Conservation (phyloP, 2,888 invertebrate genomes). For the Lasius fuliginosus region DNA sequence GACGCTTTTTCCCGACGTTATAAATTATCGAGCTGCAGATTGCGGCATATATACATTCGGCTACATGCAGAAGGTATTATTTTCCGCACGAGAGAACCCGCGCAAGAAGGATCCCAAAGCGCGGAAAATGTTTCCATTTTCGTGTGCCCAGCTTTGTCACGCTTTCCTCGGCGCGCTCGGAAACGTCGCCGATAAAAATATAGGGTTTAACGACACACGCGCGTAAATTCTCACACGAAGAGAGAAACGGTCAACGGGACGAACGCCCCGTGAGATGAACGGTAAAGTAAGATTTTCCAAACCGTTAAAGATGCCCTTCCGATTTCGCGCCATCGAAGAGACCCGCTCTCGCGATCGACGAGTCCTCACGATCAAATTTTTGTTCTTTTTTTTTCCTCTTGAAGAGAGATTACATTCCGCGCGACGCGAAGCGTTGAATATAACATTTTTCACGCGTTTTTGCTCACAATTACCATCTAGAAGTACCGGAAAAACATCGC, state of each 20-base stretch:
- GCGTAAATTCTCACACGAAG: not conserved
- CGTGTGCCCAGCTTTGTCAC: constrained; percentile 20
- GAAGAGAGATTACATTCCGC: not conserved
- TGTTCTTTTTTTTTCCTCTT: not conserved
- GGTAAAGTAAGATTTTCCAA: not conserved
- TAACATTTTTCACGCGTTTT: constrained; percentile 29
- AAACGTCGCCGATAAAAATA: constrained; percentile 32
- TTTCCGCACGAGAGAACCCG: constrained; percentile 37
- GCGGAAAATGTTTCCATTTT: constrained; percentile 34
- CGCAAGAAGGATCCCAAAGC: not conserved
- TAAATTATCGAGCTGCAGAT: constrained; percentile 41
- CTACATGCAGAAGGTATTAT: constrained; percentile 20
- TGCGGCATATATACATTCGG: constrained; percentile 14
- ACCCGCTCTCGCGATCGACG: not conserved
- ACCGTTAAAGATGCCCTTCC: constrained; percentile 10
- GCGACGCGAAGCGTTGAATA: not conserved
- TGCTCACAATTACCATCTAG: constrained; percentile 36
- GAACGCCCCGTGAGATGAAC: not conserved
- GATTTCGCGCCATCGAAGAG: not conserved
- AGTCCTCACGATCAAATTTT: not conserved
- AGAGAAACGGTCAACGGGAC: not conserved
- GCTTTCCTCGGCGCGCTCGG: not conserved
- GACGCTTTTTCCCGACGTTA: constrained; percentile 8
- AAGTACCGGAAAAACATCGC: constrained; percentile 32
- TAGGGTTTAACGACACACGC: constrained; percentile 6